Base-by-base conservation (phyloP, 2,797 vertebrate genomes). In the Eurystomus glaucurus region DNA sequence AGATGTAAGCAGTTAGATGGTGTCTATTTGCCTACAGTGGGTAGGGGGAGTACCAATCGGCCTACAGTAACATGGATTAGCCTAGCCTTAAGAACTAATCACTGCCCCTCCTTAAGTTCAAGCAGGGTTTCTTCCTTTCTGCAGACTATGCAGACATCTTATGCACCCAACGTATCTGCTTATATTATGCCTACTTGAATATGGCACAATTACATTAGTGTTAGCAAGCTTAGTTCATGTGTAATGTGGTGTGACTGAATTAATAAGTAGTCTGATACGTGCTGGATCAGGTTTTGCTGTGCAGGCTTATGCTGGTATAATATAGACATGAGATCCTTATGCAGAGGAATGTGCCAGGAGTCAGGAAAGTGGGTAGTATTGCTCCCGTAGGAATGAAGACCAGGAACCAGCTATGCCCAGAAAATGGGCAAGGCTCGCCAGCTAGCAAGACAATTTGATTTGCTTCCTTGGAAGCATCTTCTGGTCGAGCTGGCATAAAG, bases 81-180 rank as follows among this genome's bases (percentile, higher is more conserved):
- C 88, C 88, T 83, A 93, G 90, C 84, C 88, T 94, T 96, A 96
- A 91, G 46, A 83, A 93, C 22, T 91, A 90, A 85, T 31, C 89
- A 89, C 94, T 97, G 81, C 86, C 88, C 64, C 71, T 96, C 88
- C 91, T 93, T 96, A 96, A 83, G 60, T 93, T 91, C 61, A 88
- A 90, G 52, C 86, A 92, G 90, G 70, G 72, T 96, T 92, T 92
- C 68, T 93, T 92, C 64, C 64, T 82, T 94, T 93, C 90, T 94
- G 88, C 92, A 77, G 31, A 21, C 71, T 52, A 8, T 23, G 92
- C 93, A 94, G 92, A 94, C 79, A 57, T 76, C 48, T 94, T 93
- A 62, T 14, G 33, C 82, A 69, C 60, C 68, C 50, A 37, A 3
- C 4, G 1, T 79, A 17, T 79, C 81, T 77, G 80, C 46, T 80